These are phyloP conservation scores for Micromesistius poutassou DNA, from an alignment of 2,797 vertebrate genomes.

Conservation along the genomic window DNA sequence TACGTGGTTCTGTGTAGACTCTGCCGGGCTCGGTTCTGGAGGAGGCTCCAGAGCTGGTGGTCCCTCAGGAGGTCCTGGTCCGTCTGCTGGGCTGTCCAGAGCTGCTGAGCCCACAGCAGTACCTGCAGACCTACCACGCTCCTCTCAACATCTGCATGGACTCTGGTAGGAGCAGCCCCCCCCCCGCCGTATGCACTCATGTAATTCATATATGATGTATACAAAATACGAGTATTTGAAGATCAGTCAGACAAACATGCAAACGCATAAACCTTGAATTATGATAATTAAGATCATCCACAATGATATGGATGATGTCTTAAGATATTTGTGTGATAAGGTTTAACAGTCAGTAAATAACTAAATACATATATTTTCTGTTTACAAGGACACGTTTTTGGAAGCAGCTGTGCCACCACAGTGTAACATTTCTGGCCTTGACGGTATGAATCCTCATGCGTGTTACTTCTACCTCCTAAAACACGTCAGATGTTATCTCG, in stretches of 20 bases:
- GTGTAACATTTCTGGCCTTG: slow-evolving; percentile 40
- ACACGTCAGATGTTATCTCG: neutral
- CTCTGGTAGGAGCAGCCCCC: slow-evolving; percentile 57
- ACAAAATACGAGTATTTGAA: neutral
- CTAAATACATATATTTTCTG: slow-evolving; percentile 13
- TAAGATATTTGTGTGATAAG: neutral
- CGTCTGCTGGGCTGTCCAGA: slow-evolving; percentile 55
- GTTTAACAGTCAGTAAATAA: neutral
- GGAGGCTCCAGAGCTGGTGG: slow-evolving; percentile 47
- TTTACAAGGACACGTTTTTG: slow-evolving; percentile 49
- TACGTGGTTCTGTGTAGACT: slow-evolving; percentile 24
- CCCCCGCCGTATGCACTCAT: neutral
- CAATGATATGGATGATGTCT: neutral
- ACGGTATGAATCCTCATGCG: slow-evolving; percentile 20
- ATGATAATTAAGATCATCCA: neutral
- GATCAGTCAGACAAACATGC: neutral
- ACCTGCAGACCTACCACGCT: slow-evolving; percentile 64
- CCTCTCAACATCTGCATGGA: slow-evolving; percentile 59
- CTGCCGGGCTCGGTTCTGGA: slow-evolving; percentile 51
- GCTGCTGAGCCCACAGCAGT: slow-evolving; percentile 61
- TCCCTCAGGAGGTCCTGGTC: slow-evolving; percentile 52
- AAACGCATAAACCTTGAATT: neutral
- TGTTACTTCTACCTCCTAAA: neutral
- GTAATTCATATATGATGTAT: neutral
- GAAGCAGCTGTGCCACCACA: slow-evolving; percentile 35